Evolutionary conservation across 1,140 invertebrate species (phyloP).

Genomic region (Hormaphis cornu): DNA sequence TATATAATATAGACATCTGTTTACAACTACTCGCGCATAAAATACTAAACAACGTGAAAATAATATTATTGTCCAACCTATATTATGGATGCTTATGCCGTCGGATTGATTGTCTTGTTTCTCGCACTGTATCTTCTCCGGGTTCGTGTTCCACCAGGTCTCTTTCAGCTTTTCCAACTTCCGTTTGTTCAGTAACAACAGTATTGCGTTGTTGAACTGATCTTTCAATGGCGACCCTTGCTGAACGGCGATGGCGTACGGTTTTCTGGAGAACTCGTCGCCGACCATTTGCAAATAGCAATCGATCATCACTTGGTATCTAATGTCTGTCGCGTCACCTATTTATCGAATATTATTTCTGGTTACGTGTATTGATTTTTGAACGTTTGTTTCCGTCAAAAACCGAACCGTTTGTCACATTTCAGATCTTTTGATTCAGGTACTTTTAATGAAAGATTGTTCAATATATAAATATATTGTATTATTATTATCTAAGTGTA

Average conservation of each 20-base stretch:
- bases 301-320: conserved; percentile 73
- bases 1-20: too few species aligned
- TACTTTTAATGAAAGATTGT: too few species aligned
- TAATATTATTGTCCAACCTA: too few species aligned
- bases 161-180: conserved; percentile 88
- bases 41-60: too few species aligned
- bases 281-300: conserved; percentile 86
- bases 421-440: too few species aligned
- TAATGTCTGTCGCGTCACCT: conserved; percentile 87
- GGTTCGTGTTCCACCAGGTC: conserved; percentile 89
- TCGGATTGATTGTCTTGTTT: conserved; percentile 84
- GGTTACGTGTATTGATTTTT: too few species aligned
- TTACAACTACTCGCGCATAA: too few species aligned
- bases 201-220: conserved; percentile 83
- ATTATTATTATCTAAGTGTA: too few species aligned
- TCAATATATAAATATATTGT: too few species aligned
- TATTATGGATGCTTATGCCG: conserved; percentile 94
- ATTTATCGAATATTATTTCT: too few species aligned
- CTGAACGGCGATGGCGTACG: conserved; percentile 91
- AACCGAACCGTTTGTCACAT: too few species aligned
- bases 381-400: too few species aligned
- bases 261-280: conserved; percentile 93
- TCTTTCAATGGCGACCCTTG: conserved; percentile 88
- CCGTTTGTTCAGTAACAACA: conserved; percentile 83
- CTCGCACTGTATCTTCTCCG: conserved; percentile 66